Evolutionary conservation across 2,113 vertebrate species (phyloP).

Genomic region (Poecile atricapillus): DNA sequence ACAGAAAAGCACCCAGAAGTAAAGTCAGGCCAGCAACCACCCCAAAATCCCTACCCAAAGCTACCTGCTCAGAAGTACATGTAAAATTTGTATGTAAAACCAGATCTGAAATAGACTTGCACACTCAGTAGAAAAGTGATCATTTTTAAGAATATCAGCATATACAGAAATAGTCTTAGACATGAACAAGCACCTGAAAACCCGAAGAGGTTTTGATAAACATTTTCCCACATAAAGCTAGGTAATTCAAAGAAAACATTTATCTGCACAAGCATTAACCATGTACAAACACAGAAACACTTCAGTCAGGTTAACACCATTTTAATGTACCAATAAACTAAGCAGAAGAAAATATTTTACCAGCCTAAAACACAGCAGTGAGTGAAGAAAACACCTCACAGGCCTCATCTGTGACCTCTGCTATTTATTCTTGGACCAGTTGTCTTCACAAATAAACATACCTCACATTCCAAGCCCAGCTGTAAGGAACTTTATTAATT

Average conservation of each 20-base stretch:
- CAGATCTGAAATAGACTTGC: not conserved
- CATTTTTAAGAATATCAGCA: not conserved
- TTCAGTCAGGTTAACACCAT: not conserved
- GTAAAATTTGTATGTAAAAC: not conserved
- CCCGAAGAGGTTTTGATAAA: not conserved
- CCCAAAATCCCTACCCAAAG: not conserved
- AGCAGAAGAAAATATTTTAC: not conserved
- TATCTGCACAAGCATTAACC: not conserved
- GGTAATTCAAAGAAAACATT: not conserved
- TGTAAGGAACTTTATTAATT: slow-evolving; percentile 34
- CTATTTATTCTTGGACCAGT: not conserved
- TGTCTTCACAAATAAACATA: slow-evolving; percentile 23
- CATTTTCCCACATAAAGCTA: not conserved
- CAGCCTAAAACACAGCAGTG: not conserved
- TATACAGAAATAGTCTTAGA: not conserved
- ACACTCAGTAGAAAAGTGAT: not conserved
- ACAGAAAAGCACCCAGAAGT: not conserved
- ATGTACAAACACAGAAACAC: not conserved
- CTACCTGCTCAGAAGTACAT: not conserved
- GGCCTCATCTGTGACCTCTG: not conserved
- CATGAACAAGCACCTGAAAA: not conserved
- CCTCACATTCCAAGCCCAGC: slow-evolving; percentile 13
- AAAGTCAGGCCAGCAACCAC: not conserved
- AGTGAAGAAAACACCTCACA: not conserved
- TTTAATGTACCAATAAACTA: not conserved